Conservation (phyloP, 1,140 invertebrate genomes). For the Macrobrachium rosenbergii region DNA sequence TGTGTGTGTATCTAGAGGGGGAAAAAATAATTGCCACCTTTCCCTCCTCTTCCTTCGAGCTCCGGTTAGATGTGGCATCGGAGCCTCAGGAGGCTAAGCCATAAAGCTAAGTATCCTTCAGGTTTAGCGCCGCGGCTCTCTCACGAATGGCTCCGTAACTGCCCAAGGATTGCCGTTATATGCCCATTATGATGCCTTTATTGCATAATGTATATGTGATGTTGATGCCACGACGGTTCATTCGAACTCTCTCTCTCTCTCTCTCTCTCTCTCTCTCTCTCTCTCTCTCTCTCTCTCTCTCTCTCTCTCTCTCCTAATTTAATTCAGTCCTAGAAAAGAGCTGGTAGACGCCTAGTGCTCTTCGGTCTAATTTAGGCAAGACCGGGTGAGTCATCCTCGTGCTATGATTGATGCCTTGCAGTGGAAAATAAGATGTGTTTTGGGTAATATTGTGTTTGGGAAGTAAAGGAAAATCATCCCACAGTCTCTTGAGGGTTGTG, state of each 20-base stretch:
- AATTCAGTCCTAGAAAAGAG: background rate
- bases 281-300: background rate
- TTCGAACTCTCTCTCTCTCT: background rate
- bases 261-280: background rate
- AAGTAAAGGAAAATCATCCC: too few relatives aligned
- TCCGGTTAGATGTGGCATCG: too few relatives aligned
- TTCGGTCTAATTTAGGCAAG: too few relatives aligned
- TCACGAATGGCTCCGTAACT: constrained; percentile 37
- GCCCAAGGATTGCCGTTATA: constrained; percentile 32
- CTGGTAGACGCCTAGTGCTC: too few relatives aligned
- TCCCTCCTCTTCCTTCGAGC: too few relatives aligned
- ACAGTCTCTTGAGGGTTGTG: too few relatives aligned
- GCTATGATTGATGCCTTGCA: too few relatives aligned
- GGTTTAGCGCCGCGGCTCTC: constrained; percentile 35
- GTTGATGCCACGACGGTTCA: background rate
- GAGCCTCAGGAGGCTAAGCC: background rate
- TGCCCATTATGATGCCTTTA: constrained; percentile 39
- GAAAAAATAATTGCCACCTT: too few relatives aligned
- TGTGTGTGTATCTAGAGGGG: too few relatives aligned
- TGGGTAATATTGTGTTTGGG: too few relatives aligned
- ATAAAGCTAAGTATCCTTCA: constrained; percentile 34
- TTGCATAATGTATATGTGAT: constrained; percentile 46
- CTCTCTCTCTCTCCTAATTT: background rate
- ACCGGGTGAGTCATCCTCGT: too few relatives aligned
- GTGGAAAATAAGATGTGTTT: too few relatives aligned